Conservation (phyloP, 2,888 invertebrate species). For the Epirrita christyi region DNA sequence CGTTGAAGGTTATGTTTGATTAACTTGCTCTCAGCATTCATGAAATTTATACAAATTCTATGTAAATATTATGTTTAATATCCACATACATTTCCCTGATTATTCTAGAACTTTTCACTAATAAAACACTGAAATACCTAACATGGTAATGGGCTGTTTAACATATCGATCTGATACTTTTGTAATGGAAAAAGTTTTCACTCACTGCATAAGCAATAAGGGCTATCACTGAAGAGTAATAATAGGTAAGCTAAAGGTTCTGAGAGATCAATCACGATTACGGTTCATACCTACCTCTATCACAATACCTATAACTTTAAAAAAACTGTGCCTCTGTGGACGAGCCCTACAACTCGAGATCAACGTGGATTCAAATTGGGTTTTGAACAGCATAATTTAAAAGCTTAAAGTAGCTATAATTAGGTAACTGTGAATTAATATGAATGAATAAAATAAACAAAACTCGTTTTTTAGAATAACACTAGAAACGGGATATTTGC, state of each 20-base stretch:
- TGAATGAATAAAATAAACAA: too few species aligned
- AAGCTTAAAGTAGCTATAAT: too few species aligned
- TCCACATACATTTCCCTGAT: slow-evolving; percentile 4
- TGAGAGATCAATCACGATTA: too few species aligned
- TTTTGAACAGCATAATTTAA: too few species aligned
- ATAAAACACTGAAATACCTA: slow-evolving; percentile 4
- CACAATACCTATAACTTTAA: too few species aligned
- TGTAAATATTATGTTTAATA: slow-evolving; percentile 20
- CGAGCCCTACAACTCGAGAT: too few species aligned
- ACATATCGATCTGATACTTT: slow-evolving; percentile 10
- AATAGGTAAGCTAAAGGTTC: neutral
- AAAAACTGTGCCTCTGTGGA: too few species aligned
- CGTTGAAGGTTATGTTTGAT: slow-evolving; percentile 16
- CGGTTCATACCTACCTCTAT: too few species aligned
- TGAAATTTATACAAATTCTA: slow-evolving; percentile 17
- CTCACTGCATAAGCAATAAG: slow-evolving; percentile 5
- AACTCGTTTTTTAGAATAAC: too few species aligned
- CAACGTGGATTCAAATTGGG: too few species aligned
- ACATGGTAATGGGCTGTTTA: slow-evolving; percentile 6
- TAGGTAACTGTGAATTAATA: too few species aligned
- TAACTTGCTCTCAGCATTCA: slow-evolving; percentile 18
- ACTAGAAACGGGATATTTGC: too few species aligned
- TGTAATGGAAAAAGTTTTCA: slow-evolving; percentile 1
- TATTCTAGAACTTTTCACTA: slow-evolving; percentile 13
- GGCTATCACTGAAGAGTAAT: neutral